These are phyloP conservation scores for Andrena haemorrhoa DNA, from an alignment of 2,888 invertebrate species.

Conservation along the genomic window DNA sequence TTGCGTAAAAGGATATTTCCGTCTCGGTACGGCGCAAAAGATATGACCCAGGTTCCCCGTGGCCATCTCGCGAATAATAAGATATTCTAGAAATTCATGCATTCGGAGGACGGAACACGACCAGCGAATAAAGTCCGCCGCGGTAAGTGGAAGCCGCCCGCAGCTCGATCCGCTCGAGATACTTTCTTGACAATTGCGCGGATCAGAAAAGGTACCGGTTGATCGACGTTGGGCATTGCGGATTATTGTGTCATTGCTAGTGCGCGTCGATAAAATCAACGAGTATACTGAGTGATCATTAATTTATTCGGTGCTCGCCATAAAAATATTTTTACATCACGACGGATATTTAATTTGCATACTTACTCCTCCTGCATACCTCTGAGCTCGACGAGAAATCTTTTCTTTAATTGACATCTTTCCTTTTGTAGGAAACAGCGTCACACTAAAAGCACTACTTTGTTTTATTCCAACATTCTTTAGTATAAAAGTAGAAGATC, in stretches of 20 bases:
- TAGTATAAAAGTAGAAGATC: too few relatives aligned
- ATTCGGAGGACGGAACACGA: slow-evolving; percentile 14
- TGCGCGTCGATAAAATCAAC: neutral
- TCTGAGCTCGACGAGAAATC: neutral
- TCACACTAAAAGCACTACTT: too few relatives aligned
- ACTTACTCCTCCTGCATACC: neutral
- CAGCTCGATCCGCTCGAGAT: neutral
- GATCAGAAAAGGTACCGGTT: too few relatives aligned
- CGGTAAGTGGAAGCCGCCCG: slow-evolving; percentile 1
- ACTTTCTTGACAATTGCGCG: neutral
- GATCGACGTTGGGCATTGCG: too few relatives aligned
- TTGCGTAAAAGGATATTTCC: slow-evolving; percentile 12
- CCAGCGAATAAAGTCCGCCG: slow-evolving; percentile 19
- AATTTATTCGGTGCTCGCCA: neutral
- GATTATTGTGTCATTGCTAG: too few relatives aligned
- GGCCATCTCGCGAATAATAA: slow-evolving; percentile 25
- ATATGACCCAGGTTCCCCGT: neutral
- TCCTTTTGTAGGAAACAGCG: too few relatives aligned
- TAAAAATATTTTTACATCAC: neutral
- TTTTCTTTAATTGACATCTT: neutral
- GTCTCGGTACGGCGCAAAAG: neutral
- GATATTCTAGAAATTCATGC: slow-evolving; percentile 22
- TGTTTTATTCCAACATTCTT: too few relatives aligned
- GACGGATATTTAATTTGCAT: neutral
- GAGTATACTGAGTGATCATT: neutral